Evolutionary conservation across 2,888 invertebrate genomes (phyloP), one percentile per base, ranked within the genome.

Genomic region (Trissolcus japonicus): DNA sequence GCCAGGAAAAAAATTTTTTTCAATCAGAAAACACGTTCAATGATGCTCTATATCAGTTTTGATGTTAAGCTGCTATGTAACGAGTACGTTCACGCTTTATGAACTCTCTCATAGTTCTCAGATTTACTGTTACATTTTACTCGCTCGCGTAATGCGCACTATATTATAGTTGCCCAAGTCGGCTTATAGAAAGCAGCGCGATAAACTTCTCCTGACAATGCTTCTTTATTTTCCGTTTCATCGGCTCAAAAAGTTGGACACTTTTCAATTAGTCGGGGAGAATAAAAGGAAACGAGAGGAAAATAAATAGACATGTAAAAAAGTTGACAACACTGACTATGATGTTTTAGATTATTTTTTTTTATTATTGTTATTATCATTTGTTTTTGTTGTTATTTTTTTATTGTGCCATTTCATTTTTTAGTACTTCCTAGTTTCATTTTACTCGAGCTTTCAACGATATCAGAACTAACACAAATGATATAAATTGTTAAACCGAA

Each of bases 51-150:
- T 48, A 55, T 29, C 29, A 16, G 46, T 17, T 16, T 14, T 25
- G 7, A 56, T 56, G 35, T 35, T 48, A 68, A 59, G 40, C 25
- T 46, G 56, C 57, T 59, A 53, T 54, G 40, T 55, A 66, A 57
- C 48, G 29, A 68, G 59, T 61, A 61, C 54, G 60, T 68, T 68
- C 54, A 68, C 50, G 61, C 55, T 29, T 54, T 55, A 61, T 35
- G 61, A 68, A 54, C 54, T 54, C 59, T 60, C 53, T 55, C 55
- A 68, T 41, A 53, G 50, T 29, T 13, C 40, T 61, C 21, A 35
- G 21, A 68, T 68, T 68, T 68, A 68, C 68, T 61, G 68, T 61
- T 68, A 68, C 68, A 50, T 55, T 61, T 68, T 55, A 29, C 21
- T 6, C 35, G 46, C 51, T 66, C 48, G 51, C 19, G 54, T 60